Percentiles rank a stretch among this genome's conserved stretches.
Conservation (phyloP, 2,113 vertebrate species). For the Pelusios castaneus region DNA sequence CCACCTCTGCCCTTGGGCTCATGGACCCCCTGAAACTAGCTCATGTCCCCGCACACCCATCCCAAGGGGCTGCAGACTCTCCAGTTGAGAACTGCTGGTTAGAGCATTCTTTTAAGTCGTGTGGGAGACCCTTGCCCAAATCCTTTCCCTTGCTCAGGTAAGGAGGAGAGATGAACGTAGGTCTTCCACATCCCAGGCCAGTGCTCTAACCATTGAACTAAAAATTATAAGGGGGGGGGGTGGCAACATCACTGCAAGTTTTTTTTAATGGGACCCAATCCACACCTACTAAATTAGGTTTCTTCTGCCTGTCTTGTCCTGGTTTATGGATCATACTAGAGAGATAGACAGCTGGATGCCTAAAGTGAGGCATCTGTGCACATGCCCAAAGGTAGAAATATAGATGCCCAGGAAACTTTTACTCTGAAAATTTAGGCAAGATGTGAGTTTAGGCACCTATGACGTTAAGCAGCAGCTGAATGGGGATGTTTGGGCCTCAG, state of each 20-base stretch:
- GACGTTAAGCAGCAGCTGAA: not conserved
- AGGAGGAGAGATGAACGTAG: not conserved
- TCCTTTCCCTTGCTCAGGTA: no score
- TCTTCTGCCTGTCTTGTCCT: not conserved
- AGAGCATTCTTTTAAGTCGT: not conserved
- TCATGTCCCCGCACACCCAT: no score
- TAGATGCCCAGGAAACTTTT: not conserved
- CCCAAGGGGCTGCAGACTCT: no score
- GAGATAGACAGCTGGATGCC: not conserved
- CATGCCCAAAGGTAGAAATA: not conserved
- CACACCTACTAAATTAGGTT: no score
- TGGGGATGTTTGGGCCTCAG: not conserved
- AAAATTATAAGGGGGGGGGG: not conserved
- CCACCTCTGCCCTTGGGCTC: no score
- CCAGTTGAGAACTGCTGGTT: not conserved
- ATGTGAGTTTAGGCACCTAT: not conserved
- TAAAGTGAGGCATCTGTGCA: not conserved
- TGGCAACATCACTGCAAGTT: not conserved
- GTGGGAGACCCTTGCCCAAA: not conserved
- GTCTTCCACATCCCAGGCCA: not conserved
- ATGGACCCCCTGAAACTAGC: no score
- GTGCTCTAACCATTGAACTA: not conserved
- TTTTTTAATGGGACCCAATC: not conserved
- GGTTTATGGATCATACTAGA: not conserved
- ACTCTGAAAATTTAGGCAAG: not conserved